A percentile compares a stretch with the other conserved stretches of the same genome.
These are phyloP conservation scores for Tortricodes alternella DNA, from an alignment of 2,888 invertebrate species.

Conservation along the genomic window DNA sequence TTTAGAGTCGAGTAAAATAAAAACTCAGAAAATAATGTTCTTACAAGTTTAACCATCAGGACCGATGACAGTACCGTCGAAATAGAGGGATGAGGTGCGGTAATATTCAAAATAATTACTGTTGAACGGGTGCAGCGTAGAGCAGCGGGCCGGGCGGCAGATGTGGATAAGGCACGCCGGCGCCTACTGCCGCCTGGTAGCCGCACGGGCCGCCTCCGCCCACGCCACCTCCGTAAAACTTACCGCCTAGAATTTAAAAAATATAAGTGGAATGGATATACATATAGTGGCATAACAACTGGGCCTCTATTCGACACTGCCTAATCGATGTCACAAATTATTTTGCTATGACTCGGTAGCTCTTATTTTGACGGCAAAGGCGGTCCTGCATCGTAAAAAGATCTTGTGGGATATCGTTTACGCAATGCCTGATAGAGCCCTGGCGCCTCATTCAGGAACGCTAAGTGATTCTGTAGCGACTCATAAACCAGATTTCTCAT, in stretches of 20 bases:
- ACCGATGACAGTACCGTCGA: not conserved
- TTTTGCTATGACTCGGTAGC: no score
- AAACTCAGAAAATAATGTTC: constrained; percentile 25
- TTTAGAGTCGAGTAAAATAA: constrained; percentile 19
- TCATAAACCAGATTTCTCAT: no score
- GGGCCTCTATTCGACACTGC: no score
- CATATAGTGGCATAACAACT: no score
- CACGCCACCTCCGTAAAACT: constrained; percentile 88
- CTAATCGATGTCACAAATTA: no score
- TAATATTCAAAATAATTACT: constrained; percentile 72
- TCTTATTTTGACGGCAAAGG: no score
- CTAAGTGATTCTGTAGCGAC: no score
- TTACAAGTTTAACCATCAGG: constrained; percentile 26
- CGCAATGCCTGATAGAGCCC: no score
- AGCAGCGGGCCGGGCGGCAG: constrained; percentile 80
- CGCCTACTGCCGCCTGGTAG: constrained; percentile 86
- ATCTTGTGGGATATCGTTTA: no score
- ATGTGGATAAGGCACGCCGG: constrained; percentile 84
- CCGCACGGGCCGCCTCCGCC: constrained; percentile 83
- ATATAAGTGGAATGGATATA: not conserved
- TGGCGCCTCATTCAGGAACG: no score
- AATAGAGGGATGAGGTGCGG: constrained; percentile 3
- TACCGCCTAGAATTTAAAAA: constrained; percentile 82
- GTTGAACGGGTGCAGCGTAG: constrained; percentile 87
- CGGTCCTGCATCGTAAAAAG: no score